Evolutionary conservation across 2,113 vertebrate species (phyloP).

Genomic region (Ptyas mucosa): DNA sequence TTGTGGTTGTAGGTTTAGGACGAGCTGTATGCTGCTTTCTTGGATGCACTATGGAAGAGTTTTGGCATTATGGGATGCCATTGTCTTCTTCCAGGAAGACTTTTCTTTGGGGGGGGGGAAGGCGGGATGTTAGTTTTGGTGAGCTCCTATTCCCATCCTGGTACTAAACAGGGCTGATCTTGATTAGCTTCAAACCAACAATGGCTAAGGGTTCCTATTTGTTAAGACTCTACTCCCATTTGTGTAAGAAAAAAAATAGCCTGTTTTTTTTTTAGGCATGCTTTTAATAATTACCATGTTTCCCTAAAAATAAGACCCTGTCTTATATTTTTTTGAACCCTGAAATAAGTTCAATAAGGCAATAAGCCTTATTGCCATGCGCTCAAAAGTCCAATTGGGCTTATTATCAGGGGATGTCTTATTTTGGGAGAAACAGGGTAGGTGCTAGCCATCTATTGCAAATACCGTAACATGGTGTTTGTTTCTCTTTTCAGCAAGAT

Average conservation of each 20-base stretch:
- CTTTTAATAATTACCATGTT: background rate
- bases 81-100: background rate
- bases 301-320: no score
- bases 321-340: no score
- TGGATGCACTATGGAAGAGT: background rate
- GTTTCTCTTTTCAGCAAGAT: background rate
- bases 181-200: background rate
- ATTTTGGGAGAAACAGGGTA: no score
- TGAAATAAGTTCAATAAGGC: no score
- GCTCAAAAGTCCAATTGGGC: no score
- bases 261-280: background rate
- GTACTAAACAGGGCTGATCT: background rate
- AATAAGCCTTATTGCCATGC: no score
- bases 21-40: background rate
- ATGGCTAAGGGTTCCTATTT: background rate
- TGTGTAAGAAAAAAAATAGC: background rate
- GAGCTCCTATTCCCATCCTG: background rate
- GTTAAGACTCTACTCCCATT: background rate
- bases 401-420: no score
- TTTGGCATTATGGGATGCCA: background rate
- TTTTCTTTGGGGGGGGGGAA: no score
- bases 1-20: no score
- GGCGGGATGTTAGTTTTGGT: no score
- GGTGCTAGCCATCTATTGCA: background rate
- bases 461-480: background rate